These are phyloP conservation scores for Centruroides vittatus DNA, from an alignment of 1,140 invertebrate species.

Conservation along the genomic window DNA sequence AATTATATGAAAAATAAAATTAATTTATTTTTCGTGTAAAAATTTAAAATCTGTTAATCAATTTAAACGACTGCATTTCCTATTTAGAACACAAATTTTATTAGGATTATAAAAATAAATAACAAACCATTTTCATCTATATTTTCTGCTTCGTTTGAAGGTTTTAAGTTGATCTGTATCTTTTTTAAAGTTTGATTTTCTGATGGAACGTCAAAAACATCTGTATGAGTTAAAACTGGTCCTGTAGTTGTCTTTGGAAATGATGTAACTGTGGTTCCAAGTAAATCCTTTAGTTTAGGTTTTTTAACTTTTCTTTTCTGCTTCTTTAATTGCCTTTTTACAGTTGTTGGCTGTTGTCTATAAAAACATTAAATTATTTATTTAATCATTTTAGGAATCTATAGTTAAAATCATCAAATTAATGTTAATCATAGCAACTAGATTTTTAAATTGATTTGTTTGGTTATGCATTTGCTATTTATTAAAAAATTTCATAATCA, in stretches of 20 bases:
- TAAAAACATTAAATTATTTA: constrained; percentile 10
- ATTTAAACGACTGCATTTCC: too few relatives aligned
- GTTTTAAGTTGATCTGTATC: constrained; percentile 32
- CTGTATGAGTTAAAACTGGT: constrained; percentile 29
- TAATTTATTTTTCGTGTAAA: too few relatives aligned
- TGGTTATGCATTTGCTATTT: too few relatives aligned
- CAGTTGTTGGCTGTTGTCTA: constrained; percentile 32
- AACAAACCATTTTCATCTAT: constrained; percentile 4
- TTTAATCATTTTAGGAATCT: too few relatives aligned
- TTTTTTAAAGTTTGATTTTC: constrained; percentile 12
- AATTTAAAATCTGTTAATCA: too few relatives aligned
- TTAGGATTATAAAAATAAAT: too few relatives aligned
- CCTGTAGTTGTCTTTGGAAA: constrained; percentile 13
- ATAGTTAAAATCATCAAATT: too few relatives aligned
- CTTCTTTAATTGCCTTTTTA: constrained; percentile 41
- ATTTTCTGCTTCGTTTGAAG: neutral
- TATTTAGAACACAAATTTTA: too few relatives aligned
- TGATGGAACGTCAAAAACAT: constrained; percentile 46
- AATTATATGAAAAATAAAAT: too few relatives aligned
- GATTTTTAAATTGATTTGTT: too few relatives aligned
- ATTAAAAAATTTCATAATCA: too few relatives aligned
- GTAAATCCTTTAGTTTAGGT: constrained; percentile 37
- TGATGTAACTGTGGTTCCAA: constrained; percentile 32
- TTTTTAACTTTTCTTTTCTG: constrained; percentile 42
- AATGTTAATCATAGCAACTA: too few relatives aligned